Conservation (phyloP, 2,888 invertebrate genomes). For the Drosophila suboccidentalis region DNA sequence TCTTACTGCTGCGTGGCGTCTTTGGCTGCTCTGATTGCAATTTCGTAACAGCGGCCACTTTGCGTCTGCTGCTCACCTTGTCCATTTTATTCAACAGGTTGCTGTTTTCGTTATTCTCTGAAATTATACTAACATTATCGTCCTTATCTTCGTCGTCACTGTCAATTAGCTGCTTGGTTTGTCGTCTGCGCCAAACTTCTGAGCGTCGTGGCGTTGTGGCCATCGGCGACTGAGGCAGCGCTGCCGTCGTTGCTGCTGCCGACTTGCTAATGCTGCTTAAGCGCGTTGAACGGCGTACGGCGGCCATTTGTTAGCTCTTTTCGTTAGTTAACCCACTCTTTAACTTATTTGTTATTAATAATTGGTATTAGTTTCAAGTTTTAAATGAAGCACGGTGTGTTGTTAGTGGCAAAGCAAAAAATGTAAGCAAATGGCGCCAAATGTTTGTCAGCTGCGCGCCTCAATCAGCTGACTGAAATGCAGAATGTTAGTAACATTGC, state of each 20-base stretch:
- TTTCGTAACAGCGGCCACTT: conserved; percentile 31
- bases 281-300: conserved; percentile 83
- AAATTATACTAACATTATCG: conserved; percentile 59
- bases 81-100: conserved; percentile 78
- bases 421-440: conserved; percentile 64
- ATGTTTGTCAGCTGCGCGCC: conserved; percentile 44
- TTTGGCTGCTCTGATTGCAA: conserved; percentile 47
- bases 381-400: conserved; percentile 9
- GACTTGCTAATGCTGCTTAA: conserved; percentile 77
- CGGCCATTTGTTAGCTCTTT: conserved; percentile 72
- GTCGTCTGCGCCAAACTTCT: conserved; percentile 77
- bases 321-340: conserved; percentile 18
- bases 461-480: conserved; percentile 52
- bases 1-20: conserved; percentile 78
- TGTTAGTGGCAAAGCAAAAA: conserved; percentile 32
- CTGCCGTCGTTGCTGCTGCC: conserved; percentile 46
- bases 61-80: conserved; percentile 50
- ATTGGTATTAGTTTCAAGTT: background rate
- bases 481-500: too few species aligned
- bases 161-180: conserved; percentile 40
- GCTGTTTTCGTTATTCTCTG: conserved; percentile 81
- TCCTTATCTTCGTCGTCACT: conserved; percentile 71
- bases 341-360: conserved; percentile 14
- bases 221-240: conserved; percentile 53
- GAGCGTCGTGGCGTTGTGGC: conserved; percentile 59